Base-by-base conservation (phyloP, 2,888 invertebrate species). In the Phengaris alcon region DNA sequence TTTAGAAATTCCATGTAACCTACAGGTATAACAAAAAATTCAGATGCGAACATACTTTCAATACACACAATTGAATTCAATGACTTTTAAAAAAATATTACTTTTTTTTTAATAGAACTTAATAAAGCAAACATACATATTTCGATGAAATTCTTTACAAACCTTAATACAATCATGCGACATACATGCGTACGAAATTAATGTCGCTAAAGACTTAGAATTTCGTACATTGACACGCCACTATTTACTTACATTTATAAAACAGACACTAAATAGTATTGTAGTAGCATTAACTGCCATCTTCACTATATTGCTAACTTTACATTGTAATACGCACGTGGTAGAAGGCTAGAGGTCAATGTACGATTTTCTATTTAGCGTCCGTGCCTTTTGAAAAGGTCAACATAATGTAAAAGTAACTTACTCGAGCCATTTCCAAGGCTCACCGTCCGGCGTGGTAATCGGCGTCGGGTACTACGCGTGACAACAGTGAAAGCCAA, bases 361-460 rank as follows among this genome's bases (percentile, higher is more conserved):
- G 64, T 64, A 64, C 64, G 46, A 54, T 22, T 52, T 35, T 68
- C 22, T 44, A 10, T n/a, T 6, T 35, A 44, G n/a, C 44, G 51
- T 9, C 48, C 7, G 7, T 48, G 57, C 73, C 55, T 73, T 52
- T 44, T 51, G 54, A 35, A 9, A 74, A 77, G 78, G 75, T 74
- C 75, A 77, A 77, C 78, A 79, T 76, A 78, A 77, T 75, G 75
- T 70, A 75, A 76, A 73, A 74, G 51, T 75, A 90, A 96, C 96
- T 96, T 96, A 96, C 96, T 96, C 95, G 95, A 97, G 96, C 97
- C 97, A 97, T 94, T 96, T 97, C 97, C 97, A 97, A 90, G 97
- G 96, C 95, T 97, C 97, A 91, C 95, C 96, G 94, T 97, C 97
- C 95, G 97, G 97, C 90, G 96, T 96, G 94, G 96, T 96, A 95